Evolutionary conservation across 2,888 invertebrate species (phyloP), one percentile per base, ranked within the genome.

Genomic region (Acrocera orbiculus): DNA sequence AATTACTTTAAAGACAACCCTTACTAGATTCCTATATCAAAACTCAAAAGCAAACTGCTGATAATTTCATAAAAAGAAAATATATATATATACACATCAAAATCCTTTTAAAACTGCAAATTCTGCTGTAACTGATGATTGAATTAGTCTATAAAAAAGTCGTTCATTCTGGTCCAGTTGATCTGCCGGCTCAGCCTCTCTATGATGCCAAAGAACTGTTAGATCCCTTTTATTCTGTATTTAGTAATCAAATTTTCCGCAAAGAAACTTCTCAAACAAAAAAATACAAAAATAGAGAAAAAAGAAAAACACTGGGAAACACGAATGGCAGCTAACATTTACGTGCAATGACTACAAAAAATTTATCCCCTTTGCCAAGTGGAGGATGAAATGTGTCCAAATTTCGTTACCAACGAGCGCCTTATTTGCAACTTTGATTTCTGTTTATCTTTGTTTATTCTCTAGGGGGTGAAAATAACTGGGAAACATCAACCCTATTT

Each of bases 391-490:
- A 45, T 42, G 40, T 42, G 42, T 45, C 45, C 40, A 45, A 45
- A 45, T 45, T 45, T 44, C 39, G 44, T 45, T 45, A 44, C 41
- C 43, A 42, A 38, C 22, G 38, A 42, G 42, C 40, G 40, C 37
- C 40, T 40, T 51, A 51, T 54, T 53, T 49, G 51, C 48, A 53
- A 54, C 53, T 53, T 55, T 53, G 53, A 53, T 53, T 53, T 53
- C 49, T 54, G 55, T 53, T 53, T 55, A 50, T 53, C 54, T 54
- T 46, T 50, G 55, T 50, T 47, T 43, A 41, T 46, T 47, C 43
- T 40, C 43, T 32, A 30, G 34, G 40, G 42, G 34, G 19, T 34
- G 29, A 16, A 29, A 23, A 34, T 22, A 22, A 22, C n/a, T n/a
- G n/a, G n/a, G n/a, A n/a, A n/a, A n/a, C n/a, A n/a, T n/a, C n/a